Evolutionary conservation across 2,113 vertebrate species (phyloP).

Genomic region (Prochilodus magdalenae): DNA sequence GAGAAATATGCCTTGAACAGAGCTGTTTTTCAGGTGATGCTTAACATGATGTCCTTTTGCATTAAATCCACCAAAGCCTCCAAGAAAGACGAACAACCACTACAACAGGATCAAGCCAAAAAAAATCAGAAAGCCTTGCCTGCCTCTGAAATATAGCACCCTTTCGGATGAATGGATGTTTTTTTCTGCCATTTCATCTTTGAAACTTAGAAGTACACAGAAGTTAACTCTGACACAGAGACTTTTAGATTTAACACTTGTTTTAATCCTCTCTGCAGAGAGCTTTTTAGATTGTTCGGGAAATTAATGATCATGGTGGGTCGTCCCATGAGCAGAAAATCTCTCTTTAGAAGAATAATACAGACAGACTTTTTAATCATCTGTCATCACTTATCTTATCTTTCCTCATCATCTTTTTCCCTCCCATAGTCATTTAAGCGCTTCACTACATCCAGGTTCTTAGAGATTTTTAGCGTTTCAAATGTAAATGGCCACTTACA

Average conservation of each 20-base stretch:
- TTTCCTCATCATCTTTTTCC: conserved; percentile 19
- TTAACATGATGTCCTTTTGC: conserved; percentile 3
- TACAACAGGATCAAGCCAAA: conserved; percentile 3
- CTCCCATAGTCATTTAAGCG: conserved; percentile 10
- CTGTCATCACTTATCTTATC: conserved; percentile 9
- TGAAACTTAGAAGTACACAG: conserved; percentile 20
- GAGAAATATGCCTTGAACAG: conserved; percentile 11
- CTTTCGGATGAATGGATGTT: conserved; percentile 15
- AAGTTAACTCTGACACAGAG: background rate
- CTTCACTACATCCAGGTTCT: conserved; percentile 2
- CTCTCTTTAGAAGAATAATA: background rate
- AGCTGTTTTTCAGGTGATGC: conserved; percentile 7
- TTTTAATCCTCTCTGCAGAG: conserved; percentile 21
- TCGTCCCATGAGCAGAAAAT: conserved; percentile 3
- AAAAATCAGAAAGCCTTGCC: background rate
- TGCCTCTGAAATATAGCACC: background rate
- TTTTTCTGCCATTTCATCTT: background rate
- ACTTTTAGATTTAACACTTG: background rate
- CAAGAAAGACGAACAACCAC: conserved; percentile 6
- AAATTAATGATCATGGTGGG: conserved; percentile 27
- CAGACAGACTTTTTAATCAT: conserved; percentile 37
- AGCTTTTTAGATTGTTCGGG: conserved; percentile 25
- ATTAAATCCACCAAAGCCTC: background rate
- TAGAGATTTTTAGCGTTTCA: background rate
- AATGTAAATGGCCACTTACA: conserved; percentile 35